Base-by-base conservation (phyloP, 2,113 vertebrate genomes). In the Oncorhynchus tshawytscha region DNA sequence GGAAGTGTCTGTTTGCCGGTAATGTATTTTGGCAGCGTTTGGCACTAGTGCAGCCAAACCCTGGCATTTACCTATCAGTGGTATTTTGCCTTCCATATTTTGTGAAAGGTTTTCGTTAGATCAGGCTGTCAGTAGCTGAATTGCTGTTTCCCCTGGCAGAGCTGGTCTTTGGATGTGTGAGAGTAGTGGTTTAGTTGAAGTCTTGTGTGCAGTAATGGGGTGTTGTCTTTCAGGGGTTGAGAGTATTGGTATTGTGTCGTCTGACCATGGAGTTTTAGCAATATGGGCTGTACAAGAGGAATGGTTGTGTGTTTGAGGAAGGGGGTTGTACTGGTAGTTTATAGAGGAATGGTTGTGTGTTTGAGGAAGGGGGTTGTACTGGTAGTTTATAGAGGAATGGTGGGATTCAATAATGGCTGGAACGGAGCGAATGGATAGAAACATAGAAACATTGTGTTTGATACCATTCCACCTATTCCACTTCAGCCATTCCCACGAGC, bases 1-100 rank as follows among this genome's bases (percentile, higher is more conserved):
- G 82, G 84, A 88, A 88, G 86, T 85, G 24, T 82, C 76, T 79
- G 76, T 45, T 45, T 45, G 39, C 39, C 39, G 8, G 39, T 11
- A 8, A 45, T 45, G 39, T 11, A 45, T 45, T 45, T 45, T 45
- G 39, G 39, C 39, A 45, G 39, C 0, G 39, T 12, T 45, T 45
- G 39, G 39, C 39, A 45, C 9, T 45, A 45, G 39, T 45, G 39
- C 39, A 45, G 9, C 8, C 39, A 45, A 45, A 45, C 39, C 81
- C 84, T 83, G 78, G 62, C 67, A 70, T 71, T 81, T 65, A 79
- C 73, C 68, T 45, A n/a, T 49, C 45, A 13, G 45, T 25, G 65
- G 6, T 67, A 16, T 7, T 54, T 62, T 16, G n/a, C 18, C 64
- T 64, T 16, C 57, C 24, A 9, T 11, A 18, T 64, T n/a, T 64